A percentile compares a stretch with the other conserved stretches of the same genome.
These are phyloP conservation scores for Oscheius onirici DNA, from an alignment of 2,888 invertebrate species.

Conservation along the genomic window DNA sequence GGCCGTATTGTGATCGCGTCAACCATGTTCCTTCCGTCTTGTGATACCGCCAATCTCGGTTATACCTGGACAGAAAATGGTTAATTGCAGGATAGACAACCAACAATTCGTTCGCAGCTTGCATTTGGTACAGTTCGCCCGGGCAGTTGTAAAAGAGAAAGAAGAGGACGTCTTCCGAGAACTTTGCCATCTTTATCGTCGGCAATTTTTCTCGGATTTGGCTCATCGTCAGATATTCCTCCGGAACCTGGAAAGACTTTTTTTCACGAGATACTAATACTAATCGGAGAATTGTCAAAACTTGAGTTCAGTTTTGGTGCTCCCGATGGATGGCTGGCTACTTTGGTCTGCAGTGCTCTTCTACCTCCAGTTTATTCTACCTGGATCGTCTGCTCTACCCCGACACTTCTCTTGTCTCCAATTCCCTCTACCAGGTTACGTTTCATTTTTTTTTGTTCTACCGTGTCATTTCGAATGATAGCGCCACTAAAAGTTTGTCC, in stretches of 20 bases:
- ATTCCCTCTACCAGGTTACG: too few relatives aligned
- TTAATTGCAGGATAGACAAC: background rate
- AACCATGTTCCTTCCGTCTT: conserved; percentile 89
- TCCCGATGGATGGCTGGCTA: too few relatives aligned
- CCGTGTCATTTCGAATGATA: too few relatives aligned
- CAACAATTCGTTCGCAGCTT: conserved; percentile 81
- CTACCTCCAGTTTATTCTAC: too few relatives aligned
- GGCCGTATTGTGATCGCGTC: conserved; percentile 67
- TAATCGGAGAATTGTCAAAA: background rate
- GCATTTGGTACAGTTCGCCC: conserved; percentile 95
- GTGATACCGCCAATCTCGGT: conserved; percentile 97
- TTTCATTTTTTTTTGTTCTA: too few relatives aligned
- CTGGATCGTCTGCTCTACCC: too few relatives aligned
- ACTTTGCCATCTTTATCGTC: conserved; percentile 77
- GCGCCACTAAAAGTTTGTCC: too few relatives aligned
- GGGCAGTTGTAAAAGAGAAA: conserved; percentile 99
- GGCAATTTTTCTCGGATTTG: conserved; percentile 84
- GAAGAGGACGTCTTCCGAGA: conserved; percentile 90
- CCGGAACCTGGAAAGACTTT: conserved; percentile 66
- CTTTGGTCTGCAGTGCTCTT: too few relatives aligned
- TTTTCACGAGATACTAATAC: too few relatives aligned
- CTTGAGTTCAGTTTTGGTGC: too few relatives aligned
- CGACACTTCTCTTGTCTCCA: too few relatives aligned
- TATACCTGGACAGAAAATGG: conserved; percentile 23
- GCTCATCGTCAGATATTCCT: conserved; percentile 95